Evolutionary conservation across 1,140 invertebrate genomes (phyloP).

Genomic region (Meloidogyne floridensis): DNA sequence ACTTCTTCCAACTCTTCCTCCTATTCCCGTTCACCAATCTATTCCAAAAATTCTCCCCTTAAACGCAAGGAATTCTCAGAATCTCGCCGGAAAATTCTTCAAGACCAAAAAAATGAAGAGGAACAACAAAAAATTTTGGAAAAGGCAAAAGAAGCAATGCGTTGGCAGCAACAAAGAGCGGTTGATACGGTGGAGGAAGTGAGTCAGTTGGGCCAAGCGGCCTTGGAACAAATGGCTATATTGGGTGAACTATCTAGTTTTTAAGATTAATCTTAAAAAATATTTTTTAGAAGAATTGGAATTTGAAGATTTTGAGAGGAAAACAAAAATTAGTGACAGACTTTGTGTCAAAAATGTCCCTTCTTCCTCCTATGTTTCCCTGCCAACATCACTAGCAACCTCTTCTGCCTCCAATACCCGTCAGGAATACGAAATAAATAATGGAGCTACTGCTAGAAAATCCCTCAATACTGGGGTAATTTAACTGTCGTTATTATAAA

Average conservation of each 20-base stretch:
- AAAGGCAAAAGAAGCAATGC: not conserved
- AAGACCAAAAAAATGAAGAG: not conserved
- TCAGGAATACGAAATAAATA: not conserved
- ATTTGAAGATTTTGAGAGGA: conserved; percentile 1
- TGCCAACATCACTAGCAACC: not conserved
- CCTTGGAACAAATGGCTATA: conserved; percentile 1
- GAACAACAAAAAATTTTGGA: not conserved
- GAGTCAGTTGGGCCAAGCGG: not conserved
- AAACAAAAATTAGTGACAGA: conserved; percentile 1
- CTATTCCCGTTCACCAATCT: not conserved
- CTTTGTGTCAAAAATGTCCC: not conserved
- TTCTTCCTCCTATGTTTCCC: not conserved
- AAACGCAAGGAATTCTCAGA: not conserved
- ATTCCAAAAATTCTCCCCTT: not conserved
- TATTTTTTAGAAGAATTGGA: not conserved
- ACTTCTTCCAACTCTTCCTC: not conserved
- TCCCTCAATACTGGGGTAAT: not conserved
- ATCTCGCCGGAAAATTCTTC: not conserved
- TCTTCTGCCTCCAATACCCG: not conserved
- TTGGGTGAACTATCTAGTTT: not conserved
- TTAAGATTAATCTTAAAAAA: conserved; percentile 16
- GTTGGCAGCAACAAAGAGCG: not conserved
- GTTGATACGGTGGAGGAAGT: not conserved
- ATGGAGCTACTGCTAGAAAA: not conserved
- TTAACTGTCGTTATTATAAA: not conserved